These are phyloP conservation scores for Scelioninae gen. 1 DNA, from an alignment of 2,888 invertebrate genomes.

Conservation along the genomic window DNA sequence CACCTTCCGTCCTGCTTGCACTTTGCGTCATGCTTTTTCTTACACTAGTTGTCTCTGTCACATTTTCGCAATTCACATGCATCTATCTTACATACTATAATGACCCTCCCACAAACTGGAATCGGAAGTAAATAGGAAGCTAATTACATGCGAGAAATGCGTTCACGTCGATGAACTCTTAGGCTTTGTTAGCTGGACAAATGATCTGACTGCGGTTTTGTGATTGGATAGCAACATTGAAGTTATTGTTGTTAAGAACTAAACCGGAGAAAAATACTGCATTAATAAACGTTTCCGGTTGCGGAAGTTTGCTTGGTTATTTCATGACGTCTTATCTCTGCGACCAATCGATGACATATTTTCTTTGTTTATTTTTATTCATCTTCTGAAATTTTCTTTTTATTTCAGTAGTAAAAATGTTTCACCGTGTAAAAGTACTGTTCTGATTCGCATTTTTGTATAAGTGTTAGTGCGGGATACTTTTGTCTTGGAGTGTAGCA, in stretches of 20 bases:
- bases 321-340: conserved; percentile 51
- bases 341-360: conserved; percentile 41
- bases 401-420: no score
- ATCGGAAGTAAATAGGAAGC: conserved; percentile 81
- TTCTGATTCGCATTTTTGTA: neutral
- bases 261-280: conserved; percentile 70
- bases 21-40: conserved; percentile 65
- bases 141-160: conserved; percentile 80
- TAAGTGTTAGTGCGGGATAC: conserved; percentile 4
- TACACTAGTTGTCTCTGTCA: conserved; percentile 51
- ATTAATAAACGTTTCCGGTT: conserved; percentile 74
- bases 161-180: conserved; percentile 72
- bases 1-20: conserved; percentile 59
- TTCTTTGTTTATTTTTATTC: conserved; percentile 1
- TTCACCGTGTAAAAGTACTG: no score
- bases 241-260: conserved; percentile 70
- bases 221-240: conserved; percentile 57
- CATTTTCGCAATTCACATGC: conserved; percentile 15
- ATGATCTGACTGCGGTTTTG: conserved; percentile 52
- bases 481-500: conserved; percentile 65
- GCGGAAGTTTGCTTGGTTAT: conserved; percentile 69
- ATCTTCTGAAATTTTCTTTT: neutral
- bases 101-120: conserved; percentile 73
- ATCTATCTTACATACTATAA: neutral
- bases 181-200: conserved; percentile 67